A percentile compares a stretch with the other conserved stretches of the same genome.
Evolutionary conservation across 2,888 invertebrate genomes (phyloP).

Genomic region (Cylindroiulus punctatus): DNA sequence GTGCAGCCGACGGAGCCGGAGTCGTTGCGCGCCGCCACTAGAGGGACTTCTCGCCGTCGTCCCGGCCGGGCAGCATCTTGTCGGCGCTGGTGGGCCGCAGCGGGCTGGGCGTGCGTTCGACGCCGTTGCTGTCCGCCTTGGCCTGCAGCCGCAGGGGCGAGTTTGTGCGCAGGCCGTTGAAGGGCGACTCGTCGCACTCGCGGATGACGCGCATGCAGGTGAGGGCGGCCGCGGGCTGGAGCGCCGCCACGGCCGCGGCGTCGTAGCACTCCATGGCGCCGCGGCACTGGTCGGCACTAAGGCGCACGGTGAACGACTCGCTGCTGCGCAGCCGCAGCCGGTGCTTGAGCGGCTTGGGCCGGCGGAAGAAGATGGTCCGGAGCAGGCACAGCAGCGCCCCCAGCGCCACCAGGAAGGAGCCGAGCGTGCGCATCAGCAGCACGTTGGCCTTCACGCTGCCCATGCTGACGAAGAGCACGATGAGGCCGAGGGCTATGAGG

Average conservation of each 20-base stretch:
- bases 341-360: constrained; percentile 48
- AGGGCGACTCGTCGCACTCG: not conserved
- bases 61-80: constrained; percentile 45
- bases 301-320: constrained; percentile 54
- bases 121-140: constrained; percentile 28
- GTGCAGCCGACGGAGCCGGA: too few species aligned
- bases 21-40: not conserved
- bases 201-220: not conserved
- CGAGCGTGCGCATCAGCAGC: constrained; percentile 54
- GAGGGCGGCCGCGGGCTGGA: not conserved
- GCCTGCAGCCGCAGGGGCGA: constrained; percentile 13
- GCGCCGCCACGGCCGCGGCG: not conserved
- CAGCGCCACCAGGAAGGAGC: constrained; percentile 56
- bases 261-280: constrained; percentile 21
- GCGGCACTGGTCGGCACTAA: not conserved
- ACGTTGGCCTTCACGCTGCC: constrained; percentile 57
- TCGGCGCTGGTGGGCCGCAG: constrained; percentile 52
- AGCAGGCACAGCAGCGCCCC: constrained; percentile 57
- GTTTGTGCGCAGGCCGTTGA: not conserved
- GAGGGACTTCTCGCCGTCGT: constrained; percentile 52
- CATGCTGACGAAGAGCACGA: constrained; percentile 56
- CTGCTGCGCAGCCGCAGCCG: constrained; percentile 53
- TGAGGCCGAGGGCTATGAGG: constrained; percentile 56
- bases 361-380: constrained; percentile 57
- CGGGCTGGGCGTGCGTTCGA: constrained; percentile 48